These are phyloP conservation scores for Ataeniobius toweri DNA, from an alignment of 2,797 vertebrate genomes.

Conservation along the genomic window DNA sequence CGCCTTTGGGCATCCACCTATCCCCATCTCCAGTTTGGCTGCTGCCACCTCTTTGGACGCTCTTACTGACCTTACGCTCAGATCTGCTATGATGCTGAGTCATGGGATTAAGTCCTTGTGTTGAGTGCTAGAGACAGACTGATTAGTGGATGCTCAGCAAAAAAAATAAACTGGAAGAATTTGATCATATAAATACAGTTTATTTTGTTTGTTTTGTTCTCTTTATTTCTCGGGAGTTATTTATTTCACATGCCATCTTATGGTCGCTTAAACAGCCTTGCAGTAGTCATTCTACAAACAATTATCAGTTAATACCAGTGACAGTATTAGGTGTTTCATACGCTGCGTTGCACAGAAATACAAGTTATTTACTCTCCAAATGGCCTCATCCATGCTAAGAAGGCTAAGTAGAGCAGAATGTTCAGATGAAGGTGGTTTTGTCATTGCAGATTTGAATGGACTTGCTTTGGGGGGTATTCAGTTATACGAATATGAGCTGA, in stretches of 20 bases:
- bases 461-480: not conserved
- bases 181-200: slow-evolving; percentile 58
- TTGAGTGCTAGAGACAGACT: slow-evolving; percentile 25
- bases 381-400: slow-evolving; percentile 12
- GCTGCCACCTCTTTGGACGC: slow-evolving; percentile 68
- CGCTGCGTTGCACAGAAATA: slow-evolving; percentile 26
- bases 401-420: not conserved
- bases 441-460: slow-evolving; percentile 1
- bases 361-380: slow-evolving; percentile 23
- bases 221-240: slow-evolving; percentile 28
- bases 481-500: not conserved
- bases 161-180: slow-evolving; percentile 17
- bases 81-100: slow-evolving; percentile 67
- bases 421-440: slow-evolving; percentile 4
- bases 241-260: slow-evolving; percentile 54
- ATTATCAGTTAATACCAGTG: slow-evolving; percentile 16
- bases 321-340: slow-evolving; percentile 27
- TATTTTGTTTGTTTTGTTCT: slow-evolving; percentile 33
- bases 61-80: slow-evolving; percentile 44
- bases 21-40: slow-evolving; percentile 64
- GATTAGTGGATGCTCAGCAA: slow-evolving; percentile 4
- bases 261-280: slow-evolving; percentile 61
- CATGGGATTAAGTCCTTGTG: slow-evolving; percentile 4
- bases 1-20: slow-evolving; percentile 38
- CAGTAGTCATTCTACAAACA: slow-evolving; percentile 42